Evolutionary conservation across 2,888 invertebrate genomes (phyloP), one percentile per base, ranked within the genome.

Genomic region (Drosophila anomelani): DNA sequence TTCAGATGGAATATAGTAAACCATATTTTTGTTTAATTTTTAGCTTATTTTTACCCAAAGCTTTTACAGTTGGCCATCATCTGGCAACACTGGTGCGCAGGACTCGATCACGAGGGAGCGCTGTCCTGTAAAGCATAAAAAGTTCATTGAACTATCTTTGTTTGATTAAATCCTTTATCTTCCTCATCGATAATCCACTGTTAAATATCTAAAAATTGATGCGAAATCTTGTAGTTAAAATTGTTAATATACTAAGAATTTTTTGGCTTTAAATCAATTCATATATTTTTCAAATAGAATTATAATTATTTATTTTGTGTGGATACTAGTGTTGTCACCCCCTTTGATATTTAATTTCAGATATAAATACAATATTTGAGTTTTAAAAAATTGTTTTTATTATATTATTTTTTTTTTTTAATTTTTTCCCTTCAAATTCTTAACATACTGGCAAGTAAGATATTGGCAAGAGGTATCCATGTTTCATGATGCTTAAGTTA

Each of bases 391-490:
- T 26, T 12, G 2, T 12, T 56, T 59, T 55, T 8, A 55, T 39
- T 39, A 15, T 54, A 26, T 15, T 39, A 38, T 59, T 15, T 62
- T 60, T 20, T 8, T 26, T 29, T 26, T 4, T 26, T 46, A 4
- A 3, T 3, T 26, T 46, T n/a, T 29, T 3, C n/a, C 20, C 34
- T 62, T 47, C 12, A 20, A 46, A 60, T 46, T 61, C 46, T 38
- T 46, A 63, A 63, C 47, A 62, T 29, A 63, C 47, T 63, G 63
- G 63, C 63, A 63, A 63, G 63, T 20, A 1, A 20, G 63, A 62
- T 29, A 63, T 46, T 62, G 63, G 63, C 63, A 63, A 63, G 63
- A 63, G 63, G 63, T 63, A 63, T 46, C 8, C 23, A 38, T n/a
- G 32, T 62, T 62, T 62, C 29, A 17, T 15, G 20, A 7, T 26